These are phyloP conservation scores for Ctenochaetus hawaiiensis DNA, from an alignment of 2,797 vertebrate genomes.

Conservation along the genomic window DNA sequence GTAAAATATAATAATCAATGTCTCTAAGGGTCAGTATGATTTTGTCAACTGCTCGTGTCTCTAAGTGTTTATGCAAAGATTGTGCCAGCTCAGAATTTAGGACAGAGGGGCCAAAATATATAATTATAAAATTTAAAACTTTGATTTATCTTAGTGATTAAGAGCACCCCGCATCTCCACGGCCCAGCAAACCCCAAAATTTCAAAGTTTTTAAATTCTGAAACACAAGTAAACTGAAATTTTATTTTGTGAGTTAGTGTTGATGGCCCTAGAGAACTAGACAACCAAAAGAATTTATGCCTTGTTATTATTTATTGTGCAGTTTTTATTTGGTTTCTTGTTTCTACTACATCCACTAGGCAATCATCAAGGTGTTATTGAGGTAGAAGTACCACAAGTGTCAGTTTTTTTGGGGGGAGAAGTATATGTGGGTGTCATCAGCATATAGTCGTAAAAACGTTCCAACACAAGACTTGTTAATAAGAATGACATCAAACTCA, in stretches of 20 bases:
- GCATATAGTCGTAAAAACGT: background rate
- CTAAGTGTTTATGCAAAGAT: background rate
- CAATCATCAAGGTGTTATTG: too few species aligned
- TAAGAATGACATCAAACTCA: background rate
- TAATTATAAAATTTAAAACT: background rate
- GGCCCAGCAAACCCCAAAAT: background rate
- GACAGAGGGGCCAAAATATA: background rate
- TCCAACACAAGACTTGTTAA: background rate
- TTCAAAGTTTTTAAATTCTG: background rate
- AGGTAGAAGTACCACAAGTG: too few species aligned
- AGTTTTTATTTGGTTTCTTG: background rate
- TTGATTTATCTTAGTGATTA: background rate
- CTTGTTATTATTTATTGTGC: too few species aligned
- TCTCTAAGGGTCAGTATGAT: background rate
- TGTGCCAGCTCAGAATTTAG: background rate
- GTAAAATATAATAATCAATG: background rate
- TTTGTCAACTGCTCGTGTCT: too few species aligned
- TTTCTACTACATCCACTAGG: background rate
- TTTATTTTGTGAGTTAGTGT: background rate
- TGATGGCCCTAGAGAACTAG: background rate
- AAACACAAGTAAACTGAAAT: background rate
- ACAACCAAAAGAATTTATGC: background rate
- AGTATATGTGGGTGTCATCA: slow-evolving; percentile 19
- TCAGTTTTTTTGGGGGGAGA: too few species aligned
- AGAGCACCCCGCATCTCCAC: background rate